Evolutionary conservation across 2,888 invertebrate genomes (phyloP).

Genomic region (Ophonus ardosiacus): DNA sequence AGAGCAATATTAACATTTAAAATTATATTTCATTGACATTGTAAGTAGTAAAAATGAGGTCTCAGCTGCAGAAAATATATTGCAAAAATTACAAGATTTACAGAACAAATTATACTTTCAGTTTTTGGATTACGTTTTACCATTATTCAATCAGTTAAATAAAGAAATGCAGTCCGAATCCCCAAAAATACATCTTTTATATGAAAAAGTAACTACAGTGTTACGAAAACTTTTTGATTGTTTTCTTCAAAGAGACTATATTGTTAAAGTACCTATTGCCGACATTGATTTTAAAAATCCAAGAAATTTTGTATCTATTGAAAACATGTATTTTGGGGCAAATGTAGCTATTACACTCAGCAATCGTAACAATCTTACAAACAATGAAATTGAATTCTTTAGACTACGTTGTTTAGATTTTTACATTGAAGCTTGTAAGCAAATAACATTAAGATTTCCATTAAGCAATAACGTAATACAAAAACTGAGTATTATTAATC

Average conservation of each 20-base stretch:
- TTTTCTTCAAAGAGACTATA: slow-evolving; percentile 40
- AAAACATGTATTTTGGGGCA: slow-evolving; percentile 63
- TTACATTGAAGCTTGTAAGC: slow-evolving; percentile 2
- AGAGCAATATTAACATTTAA: too few species aligned
- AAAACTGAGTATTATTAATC: slow-evolving; percentile 43
- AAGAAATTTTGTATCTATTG: too few species aligned
- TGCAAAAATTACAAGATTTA: too few species aligned
- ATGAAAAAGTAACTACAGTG: slow-evolving; percentile 3
- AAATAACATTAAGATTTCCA: slow-evolving; percentile 50
- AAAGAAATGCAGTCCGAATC: slow-evolving; percentile 55
- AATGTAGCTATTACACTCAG: slow-evolving; percentile 33
- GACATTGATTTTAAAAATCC: slow-evolving; percentile 58
- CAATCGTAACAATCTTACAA: slow-evolving; percentile 1
- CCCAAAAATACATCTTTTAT: slow-evolving; percentile 34
- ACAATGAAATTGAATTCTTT: neutral
- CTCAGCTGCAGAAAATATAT: too few species aligned
- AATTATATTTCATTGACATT: too few species aligned
- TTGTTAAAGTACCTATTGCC: slow-evolving; percentile 36
- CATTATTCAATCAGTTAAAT: slow-evolving; percentile 48
- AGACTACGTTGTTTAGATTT: slow-evolving; percentile 38
- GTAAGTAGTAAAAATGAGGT: too few species aligned
- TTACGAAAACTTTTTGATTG: slow-evolving; percentile 44
- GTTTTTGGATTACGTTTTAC: too few species aligned
- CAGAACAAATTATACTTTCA: too few species aligned
- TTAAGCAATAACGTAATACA: slow-evolving; percentile 33